Evolutionary conservation across 2,113 vertebrate species (phyloP), one percentile per base, ranked within the genome.

Genomic region (Platysteira castanea): DNA sequence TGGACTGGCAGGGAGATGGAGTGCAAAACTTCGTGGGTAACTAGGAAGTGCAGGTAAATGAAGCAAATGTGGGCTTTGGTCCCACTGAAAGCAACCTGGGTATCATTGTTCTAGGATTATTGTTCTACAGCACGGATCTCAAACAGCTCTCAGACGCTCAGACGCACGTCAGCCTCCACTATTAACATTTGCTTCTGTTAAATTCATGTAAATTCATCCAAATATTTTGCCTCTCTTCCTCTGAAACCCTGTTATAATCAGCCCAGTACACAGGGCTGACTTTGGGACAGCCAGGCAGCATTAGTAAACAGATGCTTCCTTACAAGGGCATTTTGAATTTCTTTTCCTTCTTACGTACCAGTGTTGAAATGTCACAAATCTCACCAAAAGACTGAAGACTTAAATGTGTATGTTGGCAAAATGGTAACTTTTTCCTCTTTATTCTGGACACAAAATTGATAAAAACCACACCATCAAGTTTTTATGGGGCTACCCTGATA

Each of bases 131-230:
- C 13, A n/a, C 5, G 14, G 12, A 3, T 81, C 35, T 70, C 27
- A n/a, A 6, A 9, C 44, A 84, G 65, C 15, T 49, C 44, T 31
- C 44, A 22, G 24, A 57, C 75, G 52, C 9, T 35, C 67, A 63
- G 44, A 21, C 19, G 26, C 0, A 1, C 0, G 0, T 11, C 33
- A 41, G 39, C 18, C 30, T 60, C 35, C 31, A 31, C 5, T 13
- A 44, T 9, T 35, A 56, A 23, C 13, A 30, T 42, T 76, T 31
- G 3, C 10, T 82, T 60, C 69, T 74, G 35, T 28, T 47, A 68
- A 74, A 87, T 37, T 57, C 8, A 3, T 14, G 21, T 52, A 37
- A 70, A 85, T 35, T 63, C 18, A 63, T 20, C 30, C 23, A 76
- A 91, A 39, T 54, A 69, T 56, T 92, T 60, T 86, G 10, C 24